Conservation (phyloP, 2,797 vertebrate genomes). For the Phyllotis vaccarum region DNA sequence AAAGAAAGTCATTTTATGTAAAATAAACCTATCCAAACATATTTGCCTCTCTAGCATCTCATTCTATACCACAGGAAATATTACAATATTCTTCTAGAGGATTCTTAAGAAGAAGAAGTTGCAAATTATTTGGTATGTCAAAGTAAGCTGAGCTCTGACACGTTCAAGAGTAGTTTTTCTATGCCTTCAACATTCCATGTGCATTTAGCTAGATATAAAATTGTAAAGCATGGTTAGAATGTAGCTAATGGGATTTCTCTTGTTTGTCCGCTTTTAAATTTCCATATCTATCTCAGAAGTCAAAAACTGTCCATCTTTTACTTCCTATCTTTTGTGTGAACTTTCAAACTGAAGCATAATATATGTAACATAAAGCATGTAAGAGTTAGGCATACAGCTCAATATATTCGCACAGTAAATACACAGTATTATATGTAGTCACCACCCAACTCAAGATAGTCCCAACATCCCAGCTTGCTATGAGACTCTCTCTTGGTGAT, state of each 20-base stretch:
- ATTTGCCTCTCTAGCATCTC: background rate
- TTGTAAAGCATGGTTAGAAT: background rate
- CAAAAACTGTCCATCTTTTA: background rate
- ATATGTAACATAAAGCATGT: background rate
- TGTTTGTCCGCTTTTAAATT: background rate
- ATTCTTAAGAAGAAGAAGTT: background rate
- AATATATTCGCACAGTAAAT: background rate
- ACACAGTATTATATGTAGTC: background rate
- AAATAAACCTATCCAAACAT: background rate
- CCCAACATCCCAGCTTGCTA: background rate
- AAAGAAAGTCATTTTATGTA: background rate
- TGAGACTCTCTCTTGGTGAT: background rate
- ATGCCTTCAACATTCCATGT: background rate
- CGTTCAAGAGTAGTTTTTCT: background rate
- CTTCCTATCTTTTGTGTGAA: background rate
- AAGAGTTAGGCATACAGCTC: background rate
- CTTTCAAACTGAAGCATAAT: background rate
- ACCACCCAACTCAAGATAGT: background rate
- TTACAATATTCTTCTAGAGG: background rate
- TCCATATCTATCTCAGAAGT: background rate
- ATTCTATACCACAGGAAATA: background rate
- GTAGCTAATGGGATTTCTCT: background rate
- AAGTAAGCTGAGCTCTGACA: background rate
- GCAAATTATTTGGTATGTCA: background rate
- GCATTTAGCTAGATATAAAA: background rate